Conservation (phyloP, 2,797 vertebrate genomes). For the Poecile montanus region DNA sequence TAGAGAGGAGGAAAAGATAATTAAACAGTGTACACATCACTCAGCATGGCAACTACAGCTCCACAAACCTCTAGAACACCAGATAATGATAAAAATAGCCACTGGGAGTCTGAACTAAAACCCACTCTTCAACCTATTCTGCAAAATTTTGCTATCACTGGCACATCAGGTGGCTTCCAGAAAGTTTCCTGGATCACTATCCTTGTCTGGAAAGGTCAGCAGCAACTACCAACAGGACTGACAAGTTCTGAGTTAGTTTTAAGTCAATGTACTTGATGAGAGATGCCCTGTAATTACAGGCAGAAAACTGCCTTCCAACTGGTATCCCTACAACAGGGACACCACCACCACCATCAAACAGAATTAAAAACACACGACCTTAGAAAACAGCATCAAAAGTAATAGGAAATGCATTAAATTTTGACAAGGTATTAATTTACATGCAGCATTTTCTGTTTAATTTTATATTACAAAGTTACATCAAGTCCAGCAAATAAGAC, state of each 20-base stretch:
- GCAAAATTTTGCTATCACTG: constrained; percentile 6
- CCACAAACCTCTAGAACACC: not conserved
- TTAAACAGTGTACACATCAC: not conserved
- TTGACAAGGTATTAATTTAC: not conserved
- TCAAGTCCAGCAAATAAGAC: not conserved
- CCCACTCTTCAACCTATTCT: not conserved
- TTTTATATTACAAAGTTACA: not conserved
- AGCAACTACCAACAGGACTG: not conserved
- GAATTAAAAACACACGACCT: not conserved
- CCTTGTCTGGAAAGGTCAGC: constrained; percentile 37
- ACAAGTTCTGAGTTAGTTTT: not conserved
- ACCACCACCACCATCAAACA: not conserved
- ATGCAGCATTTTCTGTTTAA: not conserved
- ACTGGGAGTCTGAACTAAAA: not conserved
- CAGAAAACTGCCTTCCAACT: not conserved
- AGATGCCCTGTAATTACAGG: not conserved
- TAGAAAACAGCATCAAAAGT: not conserved
- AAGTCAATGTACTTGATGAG: not conserved
- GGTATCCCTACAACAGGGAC: not conserved
- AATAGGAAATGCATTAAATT: not conserved
- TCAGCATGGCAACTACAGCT: not conserved
- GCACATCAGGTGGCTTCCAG: not conserved
- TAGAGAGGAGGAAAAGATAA: not conserved
- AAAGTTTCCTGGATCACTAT: not conserved
- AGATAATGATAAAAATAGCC: constrained; percentile 22